Conservation (phyloP, 1,140 invertebrate species). For the Octopus sinensis region DNA sequence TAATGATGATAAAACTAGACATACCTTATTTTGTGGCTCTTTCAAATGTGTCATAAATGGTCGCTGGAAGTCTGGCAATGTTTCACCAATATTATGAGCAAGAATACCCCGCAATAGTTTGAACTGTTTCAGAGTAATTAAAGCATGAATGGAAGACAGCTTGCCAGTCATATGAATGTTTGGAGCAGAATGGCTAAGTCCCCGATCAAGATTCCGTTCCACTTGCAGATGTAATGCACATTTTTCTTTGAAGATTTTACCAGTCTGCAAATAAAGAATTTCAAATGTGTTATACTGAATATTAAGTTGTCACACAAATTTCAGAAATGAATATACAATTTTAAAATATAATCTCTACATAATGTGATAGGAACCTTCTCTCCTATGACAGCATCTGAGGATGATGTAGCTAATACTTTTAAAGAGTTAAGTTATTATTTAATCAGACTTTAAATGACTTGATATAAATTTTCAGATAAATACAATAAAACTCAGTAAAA, state of each 20-base stretch:
- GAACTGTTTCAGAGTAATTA: conserved; percentile 83
- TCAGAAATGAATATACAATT: too few species aligned
- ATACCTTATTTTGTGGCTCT: conserved; percentile 52
- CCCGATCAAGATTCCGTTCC: conserved; percentile 78
- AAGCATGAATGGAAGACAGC: conserved; percentile 79
- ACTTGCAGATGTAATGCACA: conserved; percentile 77
- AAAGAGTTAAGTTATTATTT: too few species aligned
- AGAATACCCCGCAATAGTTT: conserved; percentile 83
- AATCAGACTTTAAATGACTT: too few species aligned
- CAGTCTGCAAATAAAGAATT: conserved; percentile 32
- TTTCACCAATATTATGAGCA: conserved; percentile 88
- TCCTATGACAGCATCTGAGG: too few species aligned
- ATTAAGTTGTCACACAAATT: too few species aligned
- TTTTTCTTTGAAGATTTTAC: conserved; percentile 70
- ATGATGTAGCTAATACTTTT: too few species aligned
- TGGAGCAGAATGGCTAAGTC: conserved; percentile 70
- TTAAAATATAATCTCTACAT: too few species aligned
- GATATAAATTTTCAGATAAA: too few species aligned
- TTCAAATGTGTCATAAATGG: conserved; percentile 52
- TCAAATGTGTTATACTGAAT: too few species aligned
- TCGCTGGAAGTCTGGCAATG: conserved; percentile 67
- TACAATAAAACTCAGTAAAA: too few species aligned
- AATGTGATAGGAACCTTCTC: too few species aligned
- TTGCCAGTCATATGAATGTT: conserved; percentile 83
- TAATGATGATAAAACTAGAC: conserved; percentile 21